Percentiles rank a stretch among this genome's conserved stretches.
phyloP scores from a whole-genome alignment of 2,797 vertebrate species.

The Tachyglossus aculeatus region DNA sequence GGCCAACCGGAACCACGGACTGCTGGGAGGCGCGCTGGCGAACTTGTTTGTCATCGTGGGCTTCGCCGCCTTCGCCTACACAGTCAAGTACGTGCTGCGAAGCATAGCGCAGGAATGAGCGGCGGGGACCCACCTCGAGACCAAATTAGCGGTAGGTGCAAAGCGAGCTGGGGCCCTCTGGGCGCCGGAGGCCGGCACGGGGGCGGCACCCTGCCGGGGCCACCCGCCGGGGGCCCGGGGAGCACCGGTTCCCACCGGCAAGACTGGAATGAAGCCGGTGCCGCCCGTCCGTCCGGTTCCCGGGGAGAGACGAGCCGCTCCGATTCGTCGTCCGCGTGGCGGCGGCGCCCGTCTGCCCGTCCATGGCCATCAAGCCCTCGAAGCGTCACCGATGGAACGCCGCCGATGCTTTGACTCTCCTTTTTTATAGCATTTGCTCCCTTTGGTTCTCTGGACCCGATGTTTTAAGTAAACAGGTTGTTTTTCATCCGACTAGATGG shows the following conservation, averaged over 20 bases:
- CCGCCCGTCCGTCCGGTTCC: too few species aligned
- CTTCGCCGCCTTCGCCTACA: constrained; percentile 96
- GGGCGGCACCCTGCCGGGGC: too few species aligned
- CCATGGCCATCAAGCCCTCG: constrained; percentile 25
- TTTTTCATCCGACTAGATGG: constrained; percentile 70
- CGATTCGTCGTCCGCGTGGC: too few species aligned
- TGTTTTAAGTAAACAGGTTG: constrained; percentile 56
- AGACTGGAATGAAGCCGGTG: constrained; percentile 19
- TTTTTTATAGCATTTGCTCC: constrained; percentile 43
- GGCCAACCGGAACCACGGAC: constrained; percentile 95
- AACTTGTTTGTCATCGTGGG: constrained; percentile 98
- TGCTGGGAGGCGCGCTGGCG: constrained; percentile 90
- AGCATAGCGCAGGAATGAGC: constrained; percentile 97
- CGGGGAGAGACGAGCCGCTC: not conserved
- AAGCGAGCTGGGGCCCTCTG: constrained; percentile 46
- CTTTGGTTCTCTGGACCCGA: constrained; percentile 43
- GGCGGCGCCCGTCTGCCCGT: constrained; percentile 20
- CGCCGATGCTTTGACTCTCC: constrained; percentile 39
- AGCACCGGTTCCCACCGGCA: not conserved
- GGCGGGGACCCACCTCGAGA: too few species aligned
- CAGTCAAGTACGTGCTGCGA: constrained; percentile 94
- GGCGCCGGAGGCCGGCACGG: constrained; percentile 30
- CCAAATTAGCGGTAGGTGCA: constrained; percentile 68
- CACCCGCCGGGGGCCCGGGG: constrained; percentile 77
- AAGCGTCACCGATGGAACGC: constrained; percentile 23